phyloP scores from a whole-genome alignment of 2,797 vertebrate species.

The Enteromius fasciolatus region DNA sequence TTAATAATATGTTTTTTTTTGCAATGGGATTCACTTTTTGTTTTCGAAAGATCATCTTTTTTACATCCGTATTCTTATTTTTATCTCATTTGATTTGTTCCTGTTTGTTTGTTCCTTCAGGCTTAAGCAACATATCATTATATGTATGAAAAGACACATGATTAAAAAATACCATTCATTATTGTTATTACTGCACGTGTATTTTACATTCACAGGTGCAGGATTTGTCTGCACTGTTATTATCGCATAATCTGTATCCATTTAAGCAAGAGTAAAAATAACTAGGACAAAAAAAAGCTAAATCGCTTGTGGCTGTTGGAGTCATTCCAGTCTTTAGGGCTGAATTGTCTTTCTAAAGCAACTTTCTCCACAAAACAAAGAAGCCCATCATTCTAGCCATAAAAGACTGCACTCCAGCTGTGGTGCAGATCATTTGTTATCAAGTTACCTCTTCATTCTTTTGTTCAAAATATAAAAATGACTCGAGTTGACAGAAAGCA shows the following conservation, averaged over 20 bases:
- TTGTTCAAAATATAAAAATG: background rate
- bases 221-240: conserved; percentile 22
- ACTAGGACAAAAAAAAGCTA: conserved; percentile 26
- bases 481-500: background rate
- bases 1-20: too few relatives aligned
- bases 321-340: conserved; percentile 16
- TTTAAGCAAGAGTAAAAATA: conserved; percentile 42
- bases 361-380: background rate
- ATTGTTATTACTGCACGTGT: background rate
- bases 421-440: background rate
- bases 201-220: conserved; percentile 18
- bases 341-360: conserved; percentile 23
- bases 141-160: conserved; percentile 1
- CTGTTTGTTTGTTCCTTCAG: background rate
- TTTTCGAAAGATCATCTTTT: background rate
- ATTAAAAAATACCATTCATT: conserved; percentile 12
- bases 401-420: conserved; percentile 1
- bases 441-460: background rate
- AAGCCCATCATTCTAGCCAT: background rate
- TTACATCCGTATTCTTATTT: background rate
- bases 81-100: background rate
- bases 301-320: conserved; percentile 28
- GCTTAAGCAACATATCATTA: background rate
- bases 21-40: too few relatives aligned
- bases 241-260: conserved; percentile 28